Evolutionary conservation across 2,113 vertebrate genomes (phyloP), one percentile per base, ranked within the genome.

Genomic region (Corvus moneduloides): DNA sequence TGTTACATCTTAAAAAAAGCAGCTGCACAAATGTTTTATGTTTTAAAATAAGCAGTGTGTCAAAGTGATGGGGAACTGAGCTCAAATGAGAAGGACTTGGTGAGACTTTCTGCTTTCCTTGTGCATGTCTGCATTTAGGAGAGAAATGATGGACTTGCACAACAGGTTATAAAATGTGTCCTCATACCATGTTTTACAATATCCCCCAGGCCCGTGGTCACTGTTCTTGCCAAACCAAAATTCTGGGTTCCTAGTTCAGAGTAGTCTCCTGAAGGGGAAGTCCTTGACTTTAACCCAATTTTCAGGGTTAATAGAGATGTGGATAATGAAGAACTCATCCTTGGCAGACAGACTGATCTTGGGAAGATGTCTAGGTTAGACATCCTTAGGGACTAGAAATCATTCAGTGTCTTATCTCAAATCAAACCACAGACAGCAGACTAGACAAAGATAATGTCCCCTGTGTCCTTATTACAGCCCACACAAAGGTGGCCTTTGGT

Each of bases 1-100:
- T 48, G n/a, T 35, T 58, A 82, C 66, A 44, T 80, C 55, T 74
- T 55, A 39, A 88, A 91, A 91, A 96, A 88, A 92, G 23, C 61
- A 77, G 79, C 44, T 43, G 35, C 48, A 74, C 10, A 74, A 52
- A 13, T 12, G 11, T 11, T 93, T 74, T 67, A 33, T 39, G 22
- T 69, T 77, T 94, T 85, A 80, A 96, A 93, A 92, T 51, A 88
- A 85, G 51, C 51, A 59, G 21, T 21, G 10, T 6, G 4, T 72
- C 72, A 93, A 76, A 93, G 44, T 1, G 2, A 66, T 11, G 30
- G n/a, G 43, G 46, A 51, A 61, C 48, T 63, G 4, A 0, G 37
- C 59, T 89, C 58, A 93, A 23, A 76, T 1, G 2, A 72, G 61
- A 3, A 4, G 41, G 41, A 69, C 41, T 54, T 26, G 49, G n/a